These are phyloP conservation scores for Onychostruthus taczanowskii DNA, from an alignment of 2,113 vertebrate species.

Conservation along the genomic window DNA sequence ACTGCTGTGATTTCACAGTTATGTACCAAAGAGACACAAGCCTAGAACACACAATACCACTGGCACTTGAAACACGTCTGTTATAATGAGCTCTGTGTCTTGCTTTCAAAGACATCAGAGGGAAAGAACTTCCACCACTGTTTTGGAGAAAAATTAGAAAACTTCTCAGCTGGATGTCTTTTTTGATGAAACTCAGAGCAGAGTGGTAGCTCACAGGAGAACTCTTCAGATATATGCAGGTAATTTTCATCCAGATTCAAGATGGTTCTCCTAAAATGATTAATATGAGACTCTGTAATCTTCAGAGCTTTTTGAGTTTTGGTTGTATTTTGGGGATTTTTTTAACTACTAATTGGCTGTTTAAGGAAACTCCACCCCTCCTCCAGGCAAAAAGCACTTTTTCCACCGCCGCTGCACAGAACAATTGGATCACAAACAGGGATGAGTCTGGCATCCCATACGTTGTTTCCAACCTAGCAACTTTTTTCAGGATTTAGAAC, in stretches of 20 bases:
- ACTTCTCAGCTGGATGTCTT: not conserved
- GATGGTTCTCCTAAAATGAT: not conserved
- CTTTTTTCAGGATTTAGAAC: not conserved
- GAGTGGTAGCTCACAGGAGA: not conserved
- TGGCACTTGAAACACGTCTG: not conserved
- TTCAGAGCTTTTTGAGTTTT: not conserved
- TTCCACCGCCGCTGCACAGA: fast-evolving
- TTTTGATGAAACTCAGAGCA: conserved; percentile 16
- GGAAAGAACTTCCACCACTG: conserved; percentile 2
- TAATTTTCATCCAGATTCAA: not conserved
- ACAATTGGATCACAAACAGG: not conserved
- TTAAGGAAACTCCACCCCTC: not conserved
- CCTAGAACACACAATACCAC: not conserved
- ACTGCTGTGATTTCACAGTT: not conserved
- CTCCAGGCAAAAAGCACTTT: not conserved
- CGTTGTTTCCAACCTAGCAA: not conserved
- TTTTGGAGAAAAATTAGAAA: conserved; percentile 26
- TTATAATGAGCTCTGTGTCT: not conserved
- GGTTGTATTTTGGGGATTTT: not conserved
- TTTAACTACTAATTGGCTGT: not conserved
- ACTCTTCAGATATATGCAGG: not conserved
- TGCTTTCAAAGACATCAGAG: conserved; percentile 10
- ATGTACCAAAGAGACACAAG: not conserved
- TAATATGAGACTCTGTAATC: not conserved
- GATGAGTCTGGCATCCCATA: not conserved